phyloP scores from a whole-genome alignment of 2,797 vertebrate species.

The Chaenodraco wilsoni region DNA sequence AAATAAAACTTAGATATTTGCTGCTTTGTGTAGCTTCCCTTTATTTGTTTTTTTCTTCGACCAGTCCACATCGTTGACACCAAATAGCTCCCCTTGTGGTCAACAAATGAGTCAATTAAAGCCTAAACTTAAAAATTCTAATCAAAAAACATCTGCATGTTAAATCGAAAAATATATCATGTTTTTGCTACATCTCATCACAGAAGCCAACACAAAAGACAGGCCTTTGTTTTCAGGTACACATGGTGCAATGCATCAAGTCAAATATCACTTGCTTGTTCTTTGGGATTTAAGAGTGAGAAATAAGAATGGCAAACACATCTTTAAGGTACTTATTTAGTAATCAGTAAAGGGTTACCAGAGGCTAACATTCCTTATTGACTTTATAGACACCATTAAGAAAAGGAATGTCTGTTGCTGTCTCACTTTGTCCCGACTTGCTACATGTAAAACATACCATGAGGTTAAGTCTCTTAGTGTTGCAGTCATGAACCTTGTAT shows the following conservation, averaged over 20 bases:
- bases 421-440: not conserved
- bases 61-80: not conserved
- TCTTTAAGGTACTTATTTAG: constrained; percentile 3
- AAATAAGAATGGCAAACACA: not conserved
- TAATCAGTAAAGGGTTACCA: constrained; percentile 8
- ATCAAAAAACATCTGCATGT: not conserved
- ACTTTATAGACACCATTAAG: not conserved
- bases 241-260: not conserved
- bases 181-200: not conserved
- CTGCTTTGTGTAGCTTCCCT: no score
- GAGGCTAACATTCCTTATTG: not conserved
- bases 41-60: not conserved
- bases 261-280: not conserved
- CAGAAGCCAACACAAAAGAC: not conserved
- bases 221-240: not conserved
- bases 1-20: no score
- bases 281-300: not conserved
- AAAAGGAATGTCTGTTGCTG: not conserved
- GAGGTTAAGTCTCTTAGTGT: not conserved
- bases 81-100: no score
- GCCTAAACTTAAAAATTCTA: not conserved
- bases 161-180: not conserved
- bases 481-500: not conserved
- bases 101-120: not conserved
- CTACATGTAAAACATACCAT: not conserved